A percentile compares a stretch with the other conserved stretches of the same genome.
These are phyloP conservation scores for Melipona quadrifasciata DNA, from an alignment of 1,140 invertebrate genomes.

Conservation along the genomic window DNA sequence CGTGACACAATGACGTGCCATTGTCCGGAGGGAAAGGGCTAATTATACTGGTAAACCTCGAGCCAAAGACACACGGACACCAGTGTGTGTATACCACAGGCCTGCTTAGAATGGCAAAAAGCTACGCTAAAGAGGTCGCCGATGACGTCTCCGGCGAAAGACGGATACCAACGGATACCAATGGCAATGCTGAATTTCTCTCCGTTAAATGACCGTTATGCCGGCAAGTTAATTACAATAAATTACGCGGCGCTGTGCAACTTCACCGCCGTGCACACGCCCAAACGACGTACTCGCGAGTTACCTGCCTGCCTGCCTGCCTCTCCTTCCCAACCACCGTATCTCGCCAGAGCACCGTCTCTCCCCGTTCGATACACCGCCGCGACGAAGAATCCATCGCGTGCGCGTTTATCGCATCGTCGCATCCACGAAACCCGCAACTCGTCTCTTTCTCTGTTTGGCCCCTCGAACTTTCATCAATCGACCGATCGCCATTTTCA, in stretches of 20 bases:
- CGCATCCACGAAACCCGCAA: too few species aligned
- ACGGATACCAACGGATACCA: constrained; percentile 53
- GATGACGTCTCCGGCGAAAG: constrained; percentile 39
- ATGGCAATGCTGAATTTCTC: constrained; percentile 69
- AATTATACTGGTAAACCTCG: constrained; percentile 49
- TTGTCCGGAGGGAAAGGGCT: constrained; percentile 44
- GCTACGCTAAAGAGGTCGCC: constrained; percentile 31
- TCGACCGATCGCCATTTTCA: too few species aligned
- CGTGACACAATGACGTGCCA: constrained; percentile 40
- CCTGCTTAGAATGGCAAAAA: constrained; percentile 19
- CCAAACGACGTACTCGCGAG: not conserved
- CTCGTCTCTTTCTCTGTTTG: not conserved
- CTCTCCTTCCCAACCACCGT: too few species aligned
- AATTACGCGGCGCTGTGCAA: constrained; percentile 66
- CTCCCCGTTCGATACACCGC: too few species aligned
- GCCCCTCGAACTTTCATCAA: too few species aligned
- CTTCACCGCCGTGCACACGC: not conserved
- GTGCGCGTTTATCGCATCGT: too few species aligned
- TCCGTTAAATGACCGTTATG: constrained; percentile 69
- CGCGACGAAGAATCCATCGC: too few species aligned
- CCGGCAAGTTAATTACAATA: constrained; percentile 75
- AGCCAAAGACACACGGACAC: constrained; percentile 31
- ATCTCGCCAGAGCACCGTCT: too few species aligned
- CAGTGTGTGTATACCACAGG: not conserved
- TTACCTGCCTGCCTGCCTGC: not conserved